Evolutionary conservation across 2,888 invertebrate genomes (phyloP), one percentile per base, ranked within the genome.

Genomic region (Tanypteryx hageni): DNA sequence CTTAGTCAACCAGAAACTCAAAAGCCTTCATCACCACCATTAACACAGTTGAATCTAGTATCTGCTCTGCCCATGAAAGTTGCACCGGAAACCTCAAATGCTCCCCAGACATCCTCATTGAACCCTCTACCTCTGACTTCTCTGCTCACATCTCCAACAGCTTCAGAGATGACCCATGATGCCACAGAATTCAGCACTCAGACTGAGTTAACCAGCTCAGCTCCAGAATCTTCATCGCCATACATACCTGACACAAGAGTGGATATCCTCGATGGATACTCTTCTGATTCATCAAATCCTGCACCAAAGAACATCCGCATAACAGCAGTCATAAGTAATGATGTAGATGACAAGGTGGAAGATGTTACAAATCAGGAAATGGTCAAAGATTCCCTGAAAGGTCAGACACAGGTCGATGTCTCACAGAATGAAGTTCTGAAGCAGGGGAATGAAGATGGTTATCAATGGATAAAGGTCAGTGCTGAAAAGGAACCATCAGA

Each of bases 401-500:
- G 59, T 22, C 18, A n/a, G 22, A 18, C 44, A 44, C 61, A 31
- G 14, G 89, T 44, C 14, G 76, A 76, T 22, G 76, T 76, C 0
- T 61, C 61, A 16, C 57, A 86, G 59, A 89, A 64, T 68, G 89
- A 89, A 44, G 58, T 44, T 44, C 18, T 64, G 89, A 89, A 89
- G 27, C 64, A 64, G 13, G 86, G 86, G 3, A 31, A 61, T 14
- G 89, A 89, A 11, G 89, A 89, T 11, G 61, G 64, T 11, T 89
- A 64, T 64, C 89, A 89, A 27, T 89, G 89, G 89, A 89, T 89
- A n/a, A 89, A 89, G 89, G 31, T 89, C 22, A 64, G 89, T 44
- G 61, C 89, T 18, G 89, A 89, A 14, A 89, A 89, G 89, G 89
- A 89, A n/a, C n/a, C 57, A 56, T 64, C 89, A 11, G 16, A 27